These are phyloP conservation scores for Scelioninae gen. 2 DNA, from an alignment of 2,888 invertebrate genomes.

Conservation along the genomic window DNA sequence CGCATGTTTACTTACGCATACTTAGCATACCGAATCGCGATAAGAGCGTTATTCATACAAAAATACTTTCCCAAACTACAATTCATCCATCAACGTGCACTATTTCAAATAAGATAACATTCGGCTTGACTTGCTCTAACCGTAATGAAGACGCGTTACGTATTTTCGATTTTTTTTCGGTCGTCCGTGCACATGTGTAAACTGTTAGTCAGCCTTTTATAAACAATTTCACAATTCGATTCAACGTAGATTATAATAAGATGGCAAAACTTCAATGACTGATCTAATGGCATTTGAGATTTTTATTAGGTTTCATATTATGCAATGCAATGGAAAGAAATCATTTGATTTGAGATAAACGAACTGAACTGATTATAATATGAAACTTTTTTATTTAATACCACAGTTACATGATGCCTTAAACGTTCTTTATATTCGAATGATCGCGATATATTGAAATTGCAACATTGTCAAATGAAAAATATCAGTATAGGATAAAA, in stretches of 20 bases:
- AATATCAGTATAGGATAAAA: no score
- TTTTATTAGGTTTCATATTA: no score
- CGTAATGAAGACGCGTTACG: slow-evolving; percentile 37
- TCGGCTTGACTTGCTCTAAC: slow-evolving; percentile 12
- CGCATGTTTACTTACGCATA: slow-evolving; percentile 55
- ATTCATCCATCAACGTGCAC: slow-evolving; percentile 46
- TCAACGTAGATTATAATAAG: slow-evolving; percentile 2
- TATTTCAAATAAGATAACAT: slow-evolving; percentile 51
- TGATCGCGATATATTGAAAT: no score
- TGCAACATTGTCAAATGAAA: no score
- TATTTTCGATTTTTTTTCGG: slow-evolving; percentile 32
- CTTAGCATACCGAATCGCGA: slow-evolving; percentile 55
- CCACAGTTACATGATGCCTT: no score
- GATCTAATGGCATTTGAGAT: neutral
- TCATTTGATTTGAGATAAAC: no score
- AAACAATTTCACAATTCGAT: slow-evolving; percentile 18
- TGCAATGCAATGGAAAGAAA: no score
- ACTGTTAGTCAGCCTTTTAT: slow-evolving; percentile 34
- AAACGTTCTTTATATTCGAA: no score
- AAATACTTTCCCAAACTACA: slow-evolving; percentile 54
- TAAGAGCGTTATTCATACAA: slow-evolving; percentile 54
- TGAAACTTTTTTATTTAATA: no score
- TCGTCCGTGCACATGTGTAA: slow-evolving; percentile 24
- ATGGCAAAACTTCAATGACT: neutral
- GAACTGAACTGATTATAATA: no score